Evolutionary conservation across 2,797 vertebrate genomes (phyloP), one percentile per base, ranked within the genome.

Genomic region (Neomorphus geoffroyi): DNA sequence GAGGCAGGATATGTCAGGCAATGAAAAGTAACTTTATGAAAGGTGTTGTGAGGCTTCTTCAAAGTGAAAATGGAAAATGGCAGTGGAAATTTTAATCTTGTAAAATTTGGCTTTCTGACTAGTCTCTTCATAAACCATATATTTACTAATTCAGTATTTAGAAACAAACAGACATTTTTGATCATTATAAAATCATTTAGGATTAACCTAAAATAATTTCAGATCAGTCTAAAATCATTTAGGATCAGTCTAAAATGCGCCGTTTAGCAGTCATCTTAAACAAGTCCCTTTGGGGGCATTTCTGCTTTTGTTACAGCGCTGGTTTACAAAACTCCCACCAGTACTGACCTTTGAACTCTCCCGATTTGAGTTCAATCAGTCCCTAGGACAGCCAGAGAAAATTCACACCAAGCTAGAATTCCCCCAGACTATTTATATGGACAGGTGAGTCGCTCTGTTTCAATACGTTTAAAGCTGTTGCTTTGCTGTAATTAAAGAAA

Each of bases 371-470:
- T 99, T 99, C 97, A 99, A 99, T 97, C 99, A 99, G 51, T 99
- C 99, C 35, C 98, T 99, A 11, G 99, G 99, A 50, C 99, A 99
- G 60, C 99, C 99, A 4, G 99, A 99, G 97, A 99, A 99, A 97
- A 99, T 99, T 92, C 99, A 99, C 98, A 99, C 99, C 98, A 99
- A 98, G 93, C 98, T 99, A 83, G 99, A 99, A 93, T 99, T 99
- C 93, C 98, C 99, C 53, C 98, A 98, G 92, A 98, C 99, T 64
- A 98, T 99, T 78, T 98, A 99, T 78, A 99, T 99, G 99, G 99
- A 99, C 98, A 99, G 99, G 99, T 99, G 97, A 98, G 98, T 90
- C 24, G 14, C 33, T 65, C 12, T 48, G 19, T 27, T 10, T 13
- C 0, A 1, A 58, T 37, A 24, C 4, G 11, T 46, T 26, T 35